These are phyloP conservation scores for Corydoras maculifer DNA, from an alignment of 2,113 vertebrate species.

Conservation along the genomic window DNA sequence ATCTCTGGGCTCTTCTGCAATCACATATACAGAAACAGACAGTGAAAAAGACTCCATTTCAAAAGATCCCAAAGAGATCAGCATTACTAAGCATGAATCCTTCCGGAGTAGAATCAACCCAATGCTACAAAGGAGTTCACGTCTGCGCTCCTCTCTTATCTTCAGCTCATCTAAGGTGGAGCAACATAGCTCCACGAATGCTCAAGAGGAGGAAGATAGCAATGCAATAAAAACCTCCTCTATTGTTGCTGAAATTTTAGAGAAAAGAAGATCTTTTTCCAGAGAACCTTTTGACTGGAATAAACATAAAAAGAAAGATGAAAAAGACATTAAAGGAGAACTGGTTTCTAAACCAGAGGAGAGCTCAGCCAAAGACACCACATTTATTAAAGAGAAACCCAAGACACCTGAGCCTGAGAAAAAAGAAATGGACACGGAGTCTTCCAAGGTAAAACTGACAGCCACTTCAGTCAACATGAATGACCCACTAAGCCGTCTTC, in stretches of 20 bases:
- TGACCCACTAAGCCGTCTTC: constrained; percentile 60
- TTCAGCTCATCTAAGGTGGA: constrained; percentile 87
- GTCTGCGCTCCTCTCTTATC: constrained; percentile 93
- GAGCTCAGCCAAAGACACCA: constrained; percentile 34
- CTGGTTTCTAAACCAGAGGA: constrained; percentile 43
- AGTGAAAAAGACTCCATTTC: constrained; percentile 48
- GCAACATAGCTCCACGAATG: constrained; percentile 57
- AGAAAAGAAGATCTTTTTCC: constrained; percentile 69
- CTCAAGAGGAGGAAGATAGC: constrained; percentile 70
- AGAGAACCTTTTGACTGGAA: constrained; percentile 68
- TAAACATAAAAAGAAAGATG: constrained; percentile 50
- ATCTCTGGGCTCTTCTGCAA: constrained; percentile 5
- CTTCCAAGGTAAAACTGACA: constrained; percentile 14
- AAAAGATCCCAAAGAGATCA: constrained; percentile 63
- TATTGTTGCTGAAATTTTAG: constrained; percentile 84
- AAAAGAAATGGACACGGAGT: constrained; percentile 30
- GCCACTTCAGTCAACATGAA: constrained; percentile 51
- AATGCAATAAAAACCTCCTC: constrained; percentile 66
- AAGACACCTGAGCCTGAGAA: constrained; percentile 24
- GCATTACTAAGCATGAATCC: constrained; percentile 78
- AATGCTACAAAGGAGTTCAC: constrained; percentile 85
- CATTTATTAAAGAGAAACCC: constrained; percentile 34
- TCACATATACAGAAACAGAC: constrained; percentile 47
- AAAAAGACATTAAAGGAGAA: constrained; percentile 39
- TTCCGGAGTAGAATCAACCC: constrained; percentile 86